Percentiles rank a stretch among this genome's conserved stretches.
phyloP scores from a whole-genome alignment of 2,113 vertebrate genomes.

The Neotragus moschatus region DNA sequence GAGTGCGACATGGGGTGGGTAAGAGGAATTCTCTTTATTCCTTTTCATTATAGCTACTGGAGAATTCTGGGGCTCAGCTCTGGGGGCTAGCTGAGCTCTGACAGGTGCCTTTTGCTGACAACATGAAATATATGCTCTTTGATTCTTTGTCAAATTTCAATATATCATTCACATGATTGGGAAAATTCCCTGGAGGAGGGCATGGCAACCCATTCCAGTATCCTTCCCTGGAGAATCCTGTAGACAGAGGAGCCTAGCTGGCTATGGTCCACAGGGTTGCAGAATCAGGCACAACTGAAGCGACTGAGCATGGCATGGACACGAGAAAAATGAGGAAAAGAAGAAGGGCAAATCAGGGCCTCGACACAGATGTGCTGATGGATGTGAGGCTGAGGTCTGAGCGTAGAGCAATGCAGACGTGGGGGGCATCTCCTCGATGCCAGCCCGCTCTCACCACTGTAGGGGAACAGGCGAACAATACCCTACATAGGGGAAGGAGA shows the following conservation, averaged over 20 bases:
- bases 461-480: too few relatives aligned
- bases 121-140: slow-evolving; percentile 42
- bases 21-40: slow-evolving; percentile 27
- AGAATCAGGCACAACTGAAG: not conserved
- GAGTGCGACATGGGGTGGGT: not conserved
- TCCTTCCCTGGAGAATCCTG: not conserved
- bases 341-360: not conserved
- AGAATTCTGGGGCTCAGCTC: slow-evolving; percentile 1
- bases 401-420: rapidly evolving
- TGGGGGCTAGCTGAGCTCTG: not conserved
- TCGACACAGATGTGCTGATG: not conserved
- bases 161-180: not conserved
- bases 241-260: not conserved
- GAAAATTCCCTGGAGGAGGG: not conserved
- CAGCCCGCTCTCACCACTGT: rapidly evolving
- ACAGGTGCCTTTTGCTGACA: slow-evolving; percentile 1
- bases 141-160: slow-evolving; percentile 36
- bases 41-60: slow-evolving; percentile 49
- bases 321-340: not conserved
- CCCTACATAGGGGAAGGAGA: not conserved
- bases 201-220: not conserved
- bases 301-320: not conserved
- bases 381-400: not conserved
- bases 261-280: not conserved
- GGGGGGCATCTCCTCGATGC: rapidly evolving